phyloP scores from a whole-genome alignment of 2,113 vertebrate genomes.

The Colinus virginianus region DNA sequence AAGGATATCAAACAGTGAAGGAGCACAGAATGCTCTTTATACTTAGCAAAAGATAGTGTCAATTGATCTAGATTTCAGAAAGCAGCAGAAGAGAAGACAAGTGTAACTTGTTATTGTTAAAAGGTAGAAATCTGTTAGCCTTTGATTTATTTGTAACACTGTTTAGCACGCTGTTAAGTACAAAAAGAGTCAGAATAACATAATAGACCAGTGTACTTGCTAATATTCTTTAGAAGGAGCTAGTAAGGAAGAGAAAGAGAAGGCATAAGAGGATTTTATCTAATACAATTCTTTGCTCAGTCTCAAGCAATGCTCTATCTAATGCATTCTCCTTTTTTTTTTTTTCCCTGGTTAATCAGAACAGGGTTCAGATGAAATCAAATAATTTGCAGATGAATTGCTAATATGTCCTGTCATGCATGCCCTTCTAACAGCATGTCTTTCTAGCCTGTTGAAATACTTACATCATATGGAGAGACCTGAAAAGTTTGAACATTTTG shows the following conservation, averaged over 20 bases:
- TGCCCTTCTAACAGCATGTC: slow-evolving; percentile 34
- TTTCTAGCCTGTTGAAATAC: slow-evolving; percentile 45
- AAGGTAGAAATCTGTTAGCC: slow-evolving; percentile 59
- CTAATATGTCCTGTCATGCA: slow-evolving; percentile 19
- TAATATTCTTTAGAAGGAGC: slow-evolving; percentile 53
- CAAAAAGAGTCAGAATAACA: slow-evolving; percentile 54
- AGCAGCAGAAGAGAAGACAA: slow-evolving; percentile 66
- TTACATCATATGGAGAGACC: slow-evolving; percentile 49
- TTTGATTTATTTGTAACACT: slow-evolving; percentile 74
- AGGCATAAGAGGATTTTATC: slow-evolving; percentile 27
- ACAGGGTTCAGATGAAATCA: slow-evolving; percentile 42
- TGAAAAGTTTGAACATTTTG: slow-evolving; percentile 61
- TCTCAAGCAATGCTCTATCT: slow-evolving; percentile 15
- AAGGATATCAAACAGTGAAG: slow-evolving; percentile 66
- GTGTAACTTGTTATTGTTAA: slow-evolving; percentile 70
- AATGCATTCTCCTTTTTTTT: slow-evolving; percentile 15
- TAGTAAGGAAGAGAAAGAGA: slow-evolving; percentile 23
- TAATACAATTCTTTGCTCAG: slow-evolving; percentile 2
- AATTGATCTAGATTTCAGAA: slow-evolving; percentile 73
- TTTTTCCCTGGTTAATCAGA: slow-evolving; percentile 34
- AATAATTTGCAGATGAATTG: slow-evolving; percentile 61
- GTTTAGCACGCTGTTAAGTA: slow-evolving; percentile 72
- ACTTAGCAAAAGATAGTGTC: slow-evolving; percentile 73
- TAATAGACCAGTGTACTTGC: slow-evolving; percentile 27
- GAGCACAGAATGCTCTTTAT: slow-evolving; percentile 58